phyloP scores from a whole-genome alignment of 1,140 invertebrate genomes.

The Drosophila yakuba region DNA sequence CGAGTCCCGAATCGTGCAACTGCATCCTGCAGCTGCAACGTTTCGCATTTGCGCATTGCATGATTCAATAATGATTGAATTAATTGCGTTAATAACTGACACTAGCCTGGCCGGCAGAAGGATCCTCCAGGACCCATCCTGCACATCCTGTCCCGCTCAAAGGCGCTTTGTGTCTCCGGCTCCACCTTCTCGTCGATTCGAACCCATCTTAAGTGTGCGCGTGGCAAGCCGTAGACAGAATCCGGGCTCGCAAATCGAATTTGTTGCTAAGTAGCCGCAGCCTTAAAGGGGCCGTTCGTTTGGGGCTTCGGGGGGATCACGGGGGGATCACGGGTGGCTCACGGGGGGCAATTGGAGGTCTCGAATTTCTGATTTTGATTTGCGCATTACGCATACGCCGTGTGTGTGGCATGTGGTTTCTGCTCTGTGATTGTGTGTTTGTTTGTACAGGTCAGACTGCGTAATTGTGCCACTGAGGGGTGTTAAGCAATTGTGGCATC shows the following conservation, averaged over 20 bases:
- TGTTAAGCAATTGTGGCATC: not conserved
- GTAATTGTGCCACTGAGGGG: not conserved
- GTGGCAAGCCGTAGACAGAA: constrained; percentile 73
- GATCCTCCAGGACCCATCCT: constrained; percentile 5
- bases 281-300: constrained; percentile 17
- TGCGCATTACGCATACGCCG: constrained; percentile 76
- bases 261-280: constrained; percentile 79
- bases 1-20: not conserved
- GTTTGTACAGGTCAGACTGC: constrained; percentile 23
- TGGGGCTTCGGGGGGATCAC: not conserved
- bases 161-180: constrained; percentile 66
- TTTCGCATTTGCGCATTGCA: constrained; percentile 82
- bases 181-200: not conserved
- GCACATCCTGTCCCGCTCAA: constrained; percentile 54
- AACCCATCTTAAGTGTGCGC: constrained; percentile 73
- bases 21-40: constrained; percentile 31
- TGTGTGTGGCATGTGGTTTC: constrained; percentile 44
- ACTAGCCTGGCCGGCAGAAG: constrained; percentile 58
- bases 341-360: constrained; percentile 30
- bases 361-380: constrained; percentile 79
- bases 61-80: constrained; percentile 85
- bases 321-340: not conserved
- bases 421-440: constrained; percentile 2
- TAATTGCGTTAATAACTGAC: constrained; percentile 85
- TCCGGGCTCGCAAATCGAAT: constrained; percentile 69